Base-by-base conservation (phyloP, 1,140 invertebrate species). In the Papilio xuthus region DNA sequence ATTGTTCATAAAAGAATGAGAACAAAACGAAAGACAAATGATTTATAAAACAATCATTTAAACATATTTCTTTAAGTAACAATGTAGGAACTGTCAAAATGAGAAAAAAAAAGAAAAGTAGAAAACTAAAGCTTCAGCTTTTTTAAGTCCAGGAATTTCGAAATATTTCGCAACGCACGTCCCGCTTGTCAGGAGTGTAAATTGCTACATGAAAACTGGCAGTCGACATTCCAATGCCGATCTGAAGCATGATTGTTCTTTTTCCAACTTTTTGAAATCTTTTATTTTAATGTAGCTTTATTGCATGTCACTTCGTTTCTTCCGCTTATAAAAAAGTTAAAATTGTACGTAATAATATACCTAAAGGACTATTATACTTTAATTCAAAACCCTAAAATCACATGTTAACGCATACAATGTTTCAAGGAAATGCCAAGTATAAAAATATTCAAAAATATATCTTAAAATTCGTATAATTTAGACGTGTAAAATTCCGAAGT, bases 141-240 rank as follows among this genome's bases (percentile, higher is more conserved):
- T 32, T 67, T 60, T 67, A 6, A 18, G 4, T 6, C 7, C 6
- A 67, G 26, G 6, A 7, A 67, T 28, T 15, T 67, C 60, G 26
- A 53, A 53, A n/a, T 67, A 67, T 67, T 32, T 28, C 60, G 26
- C 23, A 67, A 67, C 60, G 60, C 60, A 67, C 60, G 60, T 67
- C 26, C 60, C 60, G 26, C 60, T 67, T 67, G 60, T 67, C 26
- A 28, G 4, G 26, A 28, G 60, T 67, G 26, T 63, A 28, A 67
- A 67, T 67, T 67, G 60, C 12, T 67, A 67, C 26, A 67, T 67
- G 26, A 67, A 28, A 67, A 67, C 60, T 28, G 60, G 26, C 60
- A 67, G 60, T 4, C 60, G 60, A 32, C 12, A 67, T 18, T 28
- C 4, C 60, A 1, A 67, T 15, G 60, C 26, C 15, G 12, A 26